Conservation (phyloP, 2,113 vertebrate species). For the Scytalopus superciliaris region DNA sequence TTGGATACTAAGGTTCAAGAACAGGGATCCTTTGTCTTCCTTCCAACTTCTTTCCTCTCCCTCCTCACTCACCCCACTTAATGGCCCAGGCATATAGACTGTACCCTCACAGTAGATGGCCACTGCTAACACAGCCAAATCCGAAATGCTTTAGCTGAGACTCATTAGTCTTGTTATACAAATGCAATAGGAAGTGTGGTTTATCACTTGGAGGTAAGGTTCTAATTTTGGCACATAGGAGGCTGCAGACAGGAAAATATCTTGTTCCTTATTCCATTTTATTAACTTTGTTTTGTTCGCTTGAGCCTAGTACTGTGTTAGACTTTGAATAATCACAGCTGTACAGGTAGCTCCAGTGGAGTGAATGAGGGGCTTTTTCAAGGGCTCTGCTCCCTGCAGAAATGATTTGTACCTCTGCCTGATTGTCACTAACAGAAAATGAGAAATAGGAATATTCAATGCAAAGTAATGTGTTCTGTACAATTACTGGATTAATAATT, state of each 20-base stretch:
- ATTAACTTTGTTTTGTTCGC: constrained; percentile 79
- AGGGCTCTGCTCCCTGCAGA: constrained; percentile 80
- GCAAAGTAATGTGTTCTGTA: constrained; percentile 91
- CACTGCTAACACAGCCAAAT: background rate
- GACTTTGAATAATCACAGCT: constrained; percentile 75
- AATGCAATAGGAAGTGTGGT: background rate
- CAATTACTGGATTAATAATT: constrained; percentile 99
- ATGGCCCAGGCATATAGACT: background rate
- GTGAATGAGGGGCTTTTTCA: constrained; percentile 76
- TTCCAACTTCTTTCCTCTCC: background rate
- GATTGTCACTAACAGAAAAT: constrained; percentile 90
- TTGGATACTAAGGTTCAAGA: background rate
- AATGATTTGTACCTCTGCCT: constrained; percentile 84
- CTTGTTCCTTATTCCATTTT: constrained; percentile 73
- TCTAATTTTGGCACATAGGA: constrained; percentile 62
- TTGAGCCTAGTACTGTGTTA: constrained; percentile 65
- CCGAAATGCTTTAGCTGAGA: background rate
- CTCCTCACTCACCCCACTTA: background rate
- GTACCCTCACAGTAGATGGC: background rate
- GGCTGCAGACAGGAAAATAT: constrained; percentile 66
- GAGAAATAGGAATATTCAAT: constrained; percentile 88
- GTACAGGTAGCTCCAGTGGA: constrained; percentile 74
- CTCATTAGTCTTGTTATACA: constrained; percentile 5
- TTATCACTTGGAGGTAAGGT: constrained; percentile 31
- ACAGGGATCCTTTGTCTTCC: background rate